Percentiles rank a stretch among this genome's conserved stretches.
phyloP scores from a whole-genome alignment of 2,113 vertebrate genomes.

The Bagarius yarrelli region DNA sequence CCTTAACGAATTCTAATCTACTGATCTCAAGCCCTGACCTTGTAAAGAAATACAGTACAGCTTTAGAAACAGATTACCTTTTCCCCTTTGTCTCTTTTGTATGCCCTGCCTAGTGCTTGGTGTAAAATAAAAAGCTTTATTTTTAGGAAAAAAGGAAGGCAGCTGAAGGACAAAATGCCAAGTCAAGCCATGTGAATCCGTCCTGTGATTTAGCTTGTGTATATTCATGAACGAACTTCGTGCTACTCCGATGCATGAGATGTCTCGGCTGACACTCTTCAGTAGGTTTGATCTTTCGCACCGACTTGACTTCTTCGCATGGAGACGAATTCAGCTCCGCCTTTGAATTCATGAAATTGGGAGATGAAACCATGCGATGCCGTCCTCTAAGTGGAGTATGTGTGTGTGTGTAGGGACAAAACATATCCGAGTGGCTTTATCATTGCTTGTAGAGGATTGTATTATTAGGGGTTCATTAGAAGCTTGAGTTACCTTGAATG shows the following conservation, averaged over 20 bases:
- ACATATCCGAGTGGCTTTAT: conserved; percentile 19
- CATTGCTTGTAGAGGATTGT: conserved; percentile 39
- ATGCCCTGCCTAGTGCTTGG: conserved; percentile 34
- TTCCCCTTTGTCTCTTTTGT: conserved; percentile 31
- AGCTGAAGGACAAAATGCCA: conserved; percentile 69
- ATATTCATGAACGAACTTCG: conserved; percentile 62
- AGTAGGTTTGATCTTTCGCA: conserved; percentile 57
- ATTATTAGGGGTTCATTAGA: conserved; percentile 65
- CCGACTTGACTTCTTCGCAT: conserved; percentile 46
- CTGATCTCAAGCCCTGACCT: background rate
- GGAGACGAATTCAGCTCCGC: conserved; percentile 49
- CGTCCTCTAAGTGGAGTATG: conserved; percentile 16
- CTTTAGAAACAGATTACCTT: conserved; percentile 31
- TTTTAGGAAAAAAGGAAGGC: conserved; percentile 60
- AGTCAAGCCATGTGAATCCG: conserved; percentile 64
- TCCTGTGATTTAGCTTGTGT: conserved; percentile 56
- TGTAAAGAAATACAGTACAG: conserved; percentile 12
- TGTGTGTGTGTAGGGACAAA: background rate
- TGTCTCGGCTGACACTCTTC: conserved; percentile 57
- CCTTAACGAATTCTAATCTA: background rate
- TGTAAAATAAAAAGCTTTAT: conserved; percentile 27
- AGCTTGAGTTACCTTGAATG: conserved; percentile 60
- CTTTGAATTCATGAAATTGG: conserved; percentile 52
- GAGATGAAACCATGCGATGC: conserved; percentile 28
- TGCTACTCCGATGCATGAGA: conserved; percentile 55